Conservation (phyloP, 1,140 invertebrate genomes). For the Brachionus calyciflorus region DNA sequence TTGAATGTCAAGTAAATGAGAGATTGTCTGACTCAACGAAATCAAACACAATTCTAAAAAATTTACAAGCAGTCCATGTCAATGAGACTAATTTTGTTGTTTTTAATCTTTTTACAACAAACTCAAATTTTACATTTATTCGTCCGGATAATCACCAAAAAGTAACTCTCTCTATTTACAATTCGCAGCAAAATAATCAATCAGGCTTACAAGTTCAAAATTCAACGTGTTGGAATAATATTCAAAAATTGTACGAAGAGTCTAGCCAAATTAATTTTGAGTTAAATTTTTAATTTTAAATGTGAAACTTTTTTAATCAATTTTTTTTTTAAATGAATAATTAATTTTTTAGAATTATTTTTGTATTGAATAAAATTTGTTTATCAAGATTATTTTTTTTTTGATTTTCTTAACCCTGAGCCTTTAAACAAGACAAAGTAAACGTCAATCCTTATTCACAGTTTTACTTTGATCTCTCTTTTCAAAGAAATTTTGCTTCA, state of each 20-base stretch:
- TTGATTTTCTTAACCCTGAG: too few species aligned
- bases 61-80: not conserved
- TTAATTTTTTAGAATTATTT: too few species aligned
- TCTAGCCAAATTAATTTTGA: not conserved
- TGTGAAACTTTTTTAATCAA: constrained; percentile 1
- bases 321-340: not conserved
- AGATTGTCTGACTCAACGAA: constrained; percentile 6
- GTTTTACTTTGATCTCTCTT: too few species aligned
- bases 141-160: not conserved
- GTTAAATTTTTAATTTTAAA: not conserved
- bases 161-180: not conserved
- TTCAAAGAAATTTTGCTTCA: too few species aligned
- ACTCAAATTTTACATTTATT: not conserved
- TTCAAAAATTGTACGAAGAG: not conserved
- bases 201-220: not conserved
- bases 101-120: not conserved
- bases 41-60: not conserved
- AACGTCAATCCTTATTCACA: too few species aligned
- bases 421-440: too few species aligned
- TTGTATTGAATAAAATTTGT: too few species aligned
- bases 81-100: not conserved
- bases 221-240: not conserved
- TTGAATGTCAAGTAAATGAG: not conserved
- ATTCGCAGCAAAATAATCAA: not conserved
- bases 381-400: too few species aligned